A percentile compares a stretch with the other conserved stretches of the same genome.
Evolutionary conservation across 2,888 invertebrate species (phyloP).

Genomic region (Lasius fuliginosus): DNA sequence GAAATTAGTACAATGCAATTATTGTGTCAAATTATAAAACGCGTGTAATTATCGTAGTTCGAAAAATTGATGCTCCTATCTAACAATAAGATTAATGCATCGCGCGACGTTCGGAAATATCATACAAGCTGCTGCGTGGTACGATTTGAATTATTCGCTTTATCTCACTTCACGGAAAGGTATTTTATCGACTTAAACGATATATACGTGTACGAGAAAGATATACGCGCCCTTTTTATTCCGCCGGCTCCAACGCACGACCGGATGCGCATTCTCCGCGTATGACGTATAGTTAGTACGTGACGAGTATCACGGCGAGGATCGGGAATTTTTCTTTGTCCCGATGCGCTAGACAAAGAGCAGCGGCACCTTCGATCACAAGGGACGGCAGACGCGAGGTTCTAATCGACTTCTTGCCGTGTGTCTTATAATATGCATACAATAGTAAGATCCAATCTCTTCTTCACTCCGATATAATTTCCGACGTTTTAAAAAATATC

Average conservation of each 20-base stretch:
- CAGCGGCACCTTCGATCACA: constrained; percentile 52
- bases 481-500: constrained; percentile 39
- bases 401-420: constrained; percentile 53
- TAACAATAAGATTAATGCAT: neutral
- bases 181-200: constrained; percentile 19
- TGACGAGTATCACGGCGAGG: constrained; percentile 69
- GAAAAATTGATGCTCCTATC: neutral
- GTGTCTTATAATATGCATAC: constrained; percentile 61
- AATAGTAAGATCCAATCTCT: constrained; percentile 53
- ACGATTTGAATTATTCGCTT: constrained; percentile 17
- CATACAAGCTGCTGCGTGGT: neutral
- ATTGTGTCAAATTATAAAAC: neutral
- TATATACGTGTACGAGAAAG: neutral
- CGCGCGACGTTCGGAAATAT: constrained; percentile 23
- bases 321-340: constrained; percentile 79
- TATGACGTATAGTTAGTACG: constrained; percentile 54
- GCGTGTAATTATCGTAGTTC: neutral
- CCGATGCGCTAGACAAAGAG: constrained; percentile 75
- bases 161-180: constrained; percentile 29
- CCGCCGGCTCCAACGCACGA: constrained; percentile 8
- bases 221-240: neutral
- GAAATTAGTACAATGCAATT: neutral
- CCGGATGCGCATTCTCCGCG: constrained; percentile 35
- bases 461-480: constrained; percentile 51
- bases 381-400: constrained; percentile 34